Base-by-base conservation (phyloP, 92 coral and sea anemone species). In the Micromussa lordhowensis region DNA sequence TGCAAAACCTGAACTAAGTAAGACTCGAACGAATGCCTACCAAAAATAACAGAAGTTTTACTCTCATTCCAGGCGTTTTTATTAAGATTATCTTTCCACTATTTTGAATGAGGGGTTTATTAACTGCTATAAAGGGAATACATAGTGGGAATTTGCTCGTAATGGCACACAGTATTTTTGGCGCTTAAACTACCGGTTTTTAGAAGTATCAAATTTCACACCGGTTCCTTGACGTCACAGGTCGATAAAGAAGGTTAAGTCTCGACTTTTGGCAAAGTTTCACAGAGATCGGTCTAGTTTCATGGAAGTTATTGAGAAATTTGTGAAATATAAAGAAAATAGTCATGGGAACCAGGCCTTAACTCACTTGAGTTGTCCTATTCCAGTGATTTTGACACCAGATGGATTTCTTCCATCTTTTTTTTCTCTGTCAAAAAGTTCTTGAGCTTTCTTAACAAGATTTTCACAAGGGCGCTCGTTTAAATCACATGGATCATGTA, bases 401-500 rank as follows among this genome's bases (percentile, higher is more conserved):
- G 66, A 59, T 59, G 66, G 66, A 59, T 59, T 59, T 59, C 66
- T 17, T 21, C 66, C 66, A 59, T 18, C n/a, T 4, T 59, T 59
- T 24, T 58, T 59, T 59, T 59, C 66, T 21, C 66, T 59, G 24
- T 19, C 66, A 59, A 17, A 21, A 17, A 21, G 24, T 59, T 21
- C 28, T 59, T 21, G 66, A 59, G 66, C 66, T 19, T 59, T 59
- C n/a, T 6, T 59, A 17, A 59, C 66, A 21, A 59, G 28, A 79
- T 38, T 59, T 30, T 70, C 80, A 72, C 89, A 79, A 8, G 89
- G 89, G 28, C 78, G 89, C 57, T 85, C 75, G 3, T 28, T 68
- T 26, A 85, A 29, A 79, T 80, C 30, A 81, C 15, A 84, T 11
- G 89, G 89, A 80, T 90, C 89, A 13, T 59, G 24, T 1, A 76